Base-by-base conservation (phyloP, 1,140 invertebrate species). In the Arion vulgaris region DNA sequence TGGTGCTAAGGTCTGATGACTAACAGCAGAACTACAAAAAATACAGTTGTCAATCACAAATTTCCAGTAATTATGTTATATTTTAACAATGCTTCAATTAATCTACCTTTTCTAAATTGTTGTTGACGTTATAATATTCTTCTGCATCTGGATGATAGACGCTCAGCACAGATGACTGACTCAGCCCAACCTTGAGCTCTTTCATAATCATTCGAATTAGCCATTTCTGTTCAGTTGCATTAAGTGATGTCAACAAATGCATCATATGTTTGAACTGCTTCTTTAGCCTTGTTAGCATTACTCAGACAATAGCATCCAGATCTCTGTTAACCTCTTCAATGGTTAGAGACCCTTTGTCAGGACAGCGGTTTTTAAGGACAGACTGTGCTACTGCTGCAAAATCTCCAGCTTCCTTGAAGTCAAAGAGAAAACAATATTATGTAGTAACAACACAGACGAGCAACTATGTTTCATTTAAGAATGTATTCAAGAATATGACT, bases 141-240 rank as follows among this genome's bases (percentile, higher is more conserved):
- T 94, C 94, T 0, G 96, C 97, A 93, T 98, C 95, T 0, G 94
- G 94, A 93, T 99, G 97, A 90, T 95, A 95, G 15, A 93, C 89
- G 39, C 80, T 98, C 69, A 98, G 94, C 62, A 98, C 95, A 45
- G 94, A 94, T 66, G 94, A 94, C 83, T 94, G 94, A 23, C 95
- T 94, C 72, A 92, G 81, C 1, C 91, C 91, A 78, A 90, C 79
- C 80, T 91, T 91, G 45, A 91, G 75, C 41, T 91, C 91, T 83
- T 98, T 98, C 5, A 98, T 91, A 69, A 99, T 94, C 75, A 98
- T 95, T 84, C 96, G 93, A 2, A 97, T 95, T 0, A 98, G 91
- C 97, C 97, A 98, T 92, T 97, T 97, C 82, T 96, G 94, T 89
- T 98, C 96, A 38, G 94, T 83, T 0, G 95, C 94, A n/a, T 94